Percentiles rank a stretch among this genome's conserved stretches.
Conservation (phyloP, 1,140 invertebrate species). For the Bradysia coprophila region DNA sequence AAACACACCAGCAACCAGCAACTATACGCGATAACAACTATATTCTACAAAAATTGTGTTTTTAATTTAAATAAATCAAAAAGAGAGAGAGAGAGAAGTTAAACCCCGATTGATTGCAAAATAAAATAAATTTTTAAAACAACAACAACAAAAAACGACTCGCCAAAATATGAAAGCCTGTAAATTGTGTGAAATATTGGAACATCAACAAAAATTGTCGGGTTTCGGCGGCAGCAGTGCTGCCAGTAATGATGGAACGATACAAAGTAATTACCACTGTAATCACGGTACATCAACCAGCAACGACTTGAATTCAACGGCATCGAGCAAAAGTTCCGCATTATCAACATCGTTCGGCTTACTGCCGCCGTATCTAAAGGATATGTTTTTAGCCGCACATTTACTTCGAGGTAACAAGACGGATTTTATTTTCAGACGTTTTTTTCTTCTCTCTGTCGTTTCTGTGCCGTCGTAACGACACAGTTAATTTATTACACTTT, state of each 20-base stretch:
- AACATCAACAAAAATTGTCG: neutral
- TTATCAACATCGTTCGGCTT: neutral
- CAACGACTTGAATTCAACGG: neutral
- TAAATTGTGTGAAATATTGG: conserved; percentile 1
- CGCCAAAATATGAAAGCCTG: conserved; percentile 2
- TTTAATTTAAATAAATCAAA: no score
- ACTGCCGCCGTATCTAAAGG: neutral
- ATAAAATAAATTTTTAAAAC: no score
- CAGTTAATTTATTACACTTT: no score
- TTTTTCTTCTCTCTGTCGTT: neutral
- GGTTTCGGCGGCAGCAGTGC: no score
- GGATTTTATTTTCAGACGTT: neutral
- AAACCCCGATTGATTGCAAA: no score
- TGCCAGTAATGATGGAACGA: neutral
- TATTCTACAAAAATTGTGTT: no score
- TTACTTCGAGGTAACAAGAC: neutral
- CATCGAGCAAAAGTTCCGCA: neutral
- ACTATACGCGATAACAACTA: no score
- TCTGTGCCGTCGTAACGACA: no score
- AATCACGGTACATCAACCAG: neutral
- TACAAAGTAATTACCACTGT: neutral
- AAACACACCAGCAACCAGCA: no score
- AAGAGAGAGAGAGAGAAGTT: no score
- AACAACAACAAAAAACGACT: no score
- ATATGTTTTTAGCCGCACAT: conserved; percentile 1